These are phyloP conservation scores for Rhysida immarginata DNA, from an alignment of 1,140 invertebrate genomes.

Conservation along the genomic window DNA sequence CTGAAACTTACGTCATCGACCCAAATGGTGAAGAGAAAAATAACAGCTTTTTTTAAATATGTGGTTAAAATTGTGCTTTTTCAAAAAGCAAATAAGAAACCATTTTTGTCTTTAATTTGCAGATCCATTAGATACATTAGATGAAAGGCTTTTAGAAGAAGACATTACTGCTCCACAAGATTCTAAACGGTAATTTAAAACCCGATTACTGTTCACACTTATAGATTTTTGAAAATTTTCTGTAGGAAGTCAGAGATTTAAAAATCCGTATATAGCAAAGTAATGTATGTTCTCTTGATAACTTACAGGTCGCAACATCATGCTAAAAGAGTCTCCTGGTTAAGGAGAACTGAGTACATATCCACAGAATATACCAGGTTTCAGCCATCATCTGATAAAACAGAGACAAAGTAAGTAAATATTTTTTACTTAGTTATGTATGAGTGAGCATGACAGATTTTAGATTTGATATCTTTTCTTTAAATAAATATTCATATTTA, in stretches of 20 bases:
- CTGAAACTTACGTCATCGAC: constrained; percentile 69
- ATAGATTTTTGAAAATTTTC: too few species aligned
- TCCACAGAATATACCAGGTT: constrained; percentile 96
- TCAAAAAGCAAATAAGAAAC: too few species aligned
- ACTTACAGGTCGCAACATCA: constrained; percentile 49
- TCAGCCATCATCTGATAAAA: constrained; percentile 88
- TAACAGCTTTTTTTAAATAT: neutral
- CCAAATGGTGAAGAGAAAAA: constrained; percentile 18
- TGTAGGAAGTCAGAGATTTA: too few species aligned
- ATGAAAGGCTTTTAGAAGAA: constrained; percentile 86
- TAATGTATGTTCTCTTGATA: constrained; percentile 21
- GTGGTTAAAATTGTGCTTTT: too few species aligned
- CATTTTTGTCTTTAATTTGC: too few species aligned
- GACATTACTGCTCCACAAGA: constrained; percentile 73
- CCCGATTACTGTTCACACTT: too few species aligned
- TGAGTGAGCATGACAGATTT: too few species aligned
- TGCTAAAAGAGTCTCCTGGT: constrained; percentile 86
- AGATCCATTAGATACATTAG: constrained; percentile 79
- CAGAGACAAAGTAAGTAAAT: constrained; percentile 52
- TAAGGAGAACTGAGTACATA: constrained; percentile 96
- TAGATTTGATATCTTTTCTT: too few species aligned
- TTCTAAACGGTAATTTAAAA: constrained; percentile 52
- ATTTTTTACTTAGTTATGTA: neutral
- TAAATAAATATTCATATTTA: too few species aligned
- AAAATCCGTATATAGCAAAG: too few species aligned